These are phyloP conservation scores for Trididemnum miniatum DNA, from an alignment of 23 tunicate genomes.

Conservation along the genomic window DNA sequence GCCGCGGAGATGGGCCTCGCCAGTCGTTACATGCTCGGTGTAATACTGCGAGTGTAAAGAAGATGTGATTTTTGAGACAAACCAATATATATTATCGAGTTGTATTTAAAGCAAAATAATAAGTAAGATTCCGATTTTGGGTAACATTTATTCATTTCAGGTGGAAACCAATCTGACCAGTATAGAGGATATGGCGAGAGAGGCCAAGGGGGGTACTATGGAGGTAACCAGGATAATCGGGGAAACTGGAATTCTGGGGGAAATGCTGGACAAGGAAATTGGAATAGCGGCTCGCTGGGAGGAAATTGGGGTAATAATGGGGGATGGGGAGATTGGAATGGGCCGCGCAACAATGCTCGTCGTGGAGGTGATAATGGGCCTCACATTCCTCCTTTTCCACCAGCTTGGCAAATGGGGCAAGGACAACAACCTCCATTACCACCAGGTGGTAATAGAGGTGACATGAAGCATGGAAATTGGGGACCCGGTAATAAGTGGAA, in stretches of 20 bases:
- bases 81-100: too few relatives aligned
- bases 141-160: too few relatives aligned
- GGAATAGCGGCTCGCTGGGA: neutral
- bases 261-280: slow-evolving; percentile 7
- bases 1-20: too few relatives aligned
- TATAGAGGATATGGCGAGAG: neutral
- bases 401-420: slow-evolving; percentile 66
- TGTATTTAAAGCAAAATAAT: too few relatives aligned
- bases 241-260: slow-evolving; percentile 24
- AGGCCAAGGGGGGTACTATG: neutral
- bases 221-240: slow-evolving; percentile 8
- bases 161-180: too few relatives aligned
- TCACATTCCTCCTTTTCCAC: slow-evolving; percentile 83
- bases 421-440: neutral
- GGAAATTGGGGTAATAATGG: slow-evolving; percentile 36
- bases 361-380: slow-evolving; percentile 64
- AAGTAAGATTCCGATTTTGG: too few relatives aligned
- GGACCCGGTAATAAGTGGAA: slow-evolving; percentile 28
- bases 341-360: slow-evolving; percentile 35
- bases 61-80: too few relatives aligned
- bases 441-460: slow-evolving; percentile 27
- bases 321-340: slow-evolving; percentile 71
- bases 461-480: slow-evolving; percentile 19
- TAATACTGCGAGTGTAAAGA: too few relatives aligned
- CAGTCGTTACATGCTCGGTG: too few relatives aligned